Base-by-base conservation (phyloP, 2,888 invertebrate genomes). In the Galeruca laticollis region DNA sequence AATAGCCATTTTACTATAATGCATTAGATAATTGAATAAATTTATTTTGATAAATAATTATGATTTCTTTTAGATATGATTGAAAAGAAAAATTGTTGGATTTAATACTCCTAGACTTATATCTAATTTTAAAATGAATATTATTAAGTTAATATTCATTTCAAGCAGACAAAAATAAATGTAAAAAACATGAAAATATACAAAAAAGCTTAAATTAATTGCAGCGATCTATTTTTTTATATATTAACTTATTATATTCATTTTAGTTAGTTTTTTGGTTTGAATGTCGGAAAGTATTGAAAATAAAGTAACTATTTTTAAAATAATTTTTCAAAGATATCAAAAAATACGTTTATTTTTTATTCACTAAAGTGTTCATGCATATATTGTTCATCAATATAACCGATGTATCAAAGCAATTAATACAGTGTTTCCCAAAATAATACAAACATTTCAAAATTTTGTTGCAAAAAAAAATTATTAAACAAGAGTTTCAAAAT, bases 371-470 rank as follows among this genome's bases (percentile, higher is more conserved):
- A n/a, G n/a, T n/a, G n/a, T n/a, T n/a, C n/a, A n/a, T n/a, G n/a
- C n/a, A n/a, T 18, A 47, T 2, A 37, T 11, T 37, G 15, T 18
- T 47, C 0, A 18, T 47, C 8, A 18, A 47, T 47, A 47, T 47
- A 47, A 2, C 15, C 47, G 18, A 18, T 18, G 47, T 1, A 18
- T n/a, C 2, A 47, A 18, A 47, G 47, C 18, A 18, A 47, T 47
- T 15, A 9, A 47, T 8, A 47, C 47, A 47, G 47, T 47, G 47
- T 47, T 47, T 18, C 47, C 47, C 47, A 47, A 47, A 47, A 18
- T 47, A 47, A 9, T 47, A 18, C 2, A 6, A 26, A 26, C 6
- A 26, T 1, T 26, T 6, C 4, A 26, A 26, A 26, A 26, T 26
- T 26, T 26, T 26, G 26, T 26, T 26, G 26, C 1, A 26, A 26